Percentiles rank a stretch among this genome's conserved stretches.
Evolutionary conservation across 2,113 vertebrate genomes (phyloP).

Genomic region (Hippocampus guttulatus): DNA sequence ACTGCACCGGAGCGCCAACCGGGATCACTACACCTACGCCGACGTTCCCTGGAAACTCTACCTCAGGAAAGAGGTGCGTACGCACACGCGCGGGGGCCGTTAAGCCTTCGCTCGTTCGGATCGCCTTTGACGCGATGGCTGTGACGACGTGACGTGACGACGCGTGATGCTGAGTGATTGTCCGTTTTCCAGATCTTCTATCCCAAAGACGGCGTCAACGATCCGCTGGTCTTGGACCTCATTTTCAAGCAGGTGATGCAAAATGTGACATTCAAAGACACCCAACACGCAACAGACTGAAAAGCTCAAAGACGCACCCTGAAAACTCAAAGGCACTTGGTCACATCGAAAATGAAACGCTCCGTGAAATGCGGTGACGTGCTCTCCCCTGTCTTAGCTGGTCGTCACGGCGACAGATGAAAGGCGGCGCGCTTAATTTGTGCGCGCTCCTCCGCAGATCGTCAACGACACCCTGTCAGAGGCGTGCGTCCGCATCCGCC

Average conservation of each 20-base stretch:
- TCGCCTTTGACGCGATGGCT: not conserved
- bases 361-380: not conserved
- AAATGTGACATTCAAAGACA: not conserved
- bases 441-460: slow-evolving; percentile 72
- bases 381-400: not conserved
- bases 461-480: slow-evolving; percentile 86
- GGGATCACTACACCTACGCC: slow-evolving; percentile 86
- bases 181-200: slow-evolving; percentile 86
- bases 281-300: not conserved
- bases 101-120: not conserved
- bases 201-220: slow-evolving; percentile 87
- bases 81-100: not conserved
- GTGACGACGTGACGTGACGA: not conserved
- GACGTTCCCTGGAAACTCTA: slow-evolving; percentile 88
- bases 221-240: slow-evolving; percentile 85
- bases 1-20: slow-evolving; percentile 78
- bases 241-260: slow-evolving; percentile 88
- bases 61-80: slow-evolving; percentile 88
- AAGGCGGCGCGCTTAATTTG: slow-evolving; percentile 5
- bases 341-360: not conserved
- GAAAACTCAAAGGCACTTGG: not conserved
- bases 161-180: not conserved
- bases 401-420: not conserved
- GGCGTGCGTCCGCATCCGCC: slow-evolving; percentile 86
- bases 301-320: not conserved